Conservation (phyloP, 2,797 vertebrate species). For the Sparus aurata region DNA sequence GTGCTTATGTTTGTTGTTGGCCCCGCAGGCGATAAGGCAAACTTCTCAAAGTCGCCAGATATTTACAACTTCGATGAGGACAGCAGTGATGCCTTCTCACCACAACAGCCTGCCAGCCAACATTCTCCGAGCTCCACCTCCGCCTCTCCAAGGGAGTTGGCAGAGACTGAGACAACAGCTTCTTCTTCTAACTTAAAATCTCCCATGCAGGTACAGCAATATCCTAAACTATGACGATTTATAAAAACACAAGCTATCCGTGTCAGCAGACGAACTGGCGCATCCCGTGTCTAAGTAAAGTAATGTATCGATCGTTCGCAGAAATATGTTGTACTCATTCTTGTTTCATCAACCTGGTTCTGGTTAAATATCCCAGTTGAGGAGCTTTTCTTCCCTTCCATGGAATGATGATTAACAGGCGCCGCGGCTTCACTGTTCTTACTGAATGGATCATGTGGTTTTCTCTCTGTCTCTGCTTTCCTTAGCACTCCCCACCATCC, state of each 20-base stretch:
- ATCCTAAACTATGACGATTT: neutral
- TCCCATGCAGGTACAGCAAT: conserved; percentile 85
- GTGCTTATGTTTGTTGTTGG: conserved; percentile 13
- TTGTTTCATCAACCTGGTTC: conserved; percentile 32
- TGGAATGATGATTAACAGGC: conserved; percentile 51
- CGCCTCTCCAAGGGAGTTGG: conserved; percentile 87
- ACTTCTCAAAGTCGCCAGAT: conserved; percentile 84
- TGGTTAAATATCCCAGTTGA: conserved; percentile 31
- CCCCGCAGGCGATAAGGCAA: conserved; percentile 82
- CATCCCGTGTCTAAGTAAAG: too few relatives aligned
- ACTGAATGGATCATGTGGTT: conserved; percentile 53
- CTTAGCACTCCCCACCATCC: conserved; percentile 86
- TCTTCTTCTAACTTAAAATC: conserved; percentile 79
- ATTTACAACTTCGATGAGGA: conserved; percentile 95
- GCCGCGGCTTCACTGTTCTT: conserved; percentile 42
- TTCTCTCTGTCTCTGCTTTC: conserved; percentile 69
- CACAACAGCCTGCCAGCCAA: conserved; percentile 90
- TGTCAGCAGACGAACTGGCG: neutral
- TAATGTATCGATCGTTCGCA: too few relatives aligned
- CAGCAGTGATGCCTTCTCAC: conserved; percentile 92
- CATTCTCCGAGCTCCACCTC: conserved; percentile 88
- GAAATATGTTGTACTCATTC: neutral
- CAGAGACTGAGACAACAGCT: conserved; percentile 82
- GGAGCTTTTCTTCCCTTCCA: conserved; percentile 19
- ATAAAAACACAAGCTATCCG: neutral